These are phyloP conservation scores for Volucella inanis DNA, from an alignment of 2,888 invertebrate genomes.

Conservation along the genomic window DNA sequence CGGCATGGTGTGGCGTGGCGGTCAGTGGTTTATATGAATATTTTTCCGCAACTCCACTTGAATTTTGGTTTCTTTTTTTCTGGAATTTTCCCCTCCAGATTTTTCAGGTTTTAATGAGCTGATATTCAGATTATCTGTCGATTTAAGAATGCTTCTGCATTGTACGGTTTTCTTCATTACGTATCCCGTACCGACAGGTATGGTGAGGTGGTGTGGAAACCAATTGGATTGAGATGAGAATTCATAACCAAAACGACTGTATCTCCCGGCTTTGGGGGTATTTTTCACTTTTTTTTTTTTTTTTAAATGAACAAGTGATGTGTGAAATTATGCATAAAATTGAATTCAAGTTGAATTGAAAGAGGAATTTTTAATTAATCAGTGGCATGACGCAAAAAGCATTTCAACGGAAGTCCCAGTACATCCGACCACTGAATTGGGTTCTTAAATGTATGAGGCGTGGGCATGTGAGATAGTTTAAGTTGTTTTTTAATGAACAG, in stretches of 20 bases:
- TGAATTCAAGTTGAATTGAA: conserved; percentile 25
- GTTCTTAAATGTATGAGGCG: too few relatives aligned
- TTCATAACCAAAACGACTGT: conserved; percentile 16
- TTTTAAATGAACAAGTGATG: conserved; percentile 49
- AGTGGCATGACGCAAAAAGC: background rate
- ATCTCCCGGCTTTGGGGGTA: conserved; percentile 9
- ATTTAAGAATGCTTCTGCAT: conserved; percentile 4
- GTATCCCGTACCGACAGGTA: background rate
- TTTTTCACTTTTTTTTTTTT: background rate
- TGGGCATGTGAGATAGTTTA: too few relatives aligned
- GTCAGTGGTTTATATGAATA: background rate
- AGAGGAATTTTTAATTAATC: too few relatives aligned
- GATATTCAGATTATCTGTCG: conserved; percentile 41
- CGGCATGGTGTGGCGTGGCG: too few relatives aligned
- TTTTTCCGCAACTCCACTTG: conserved; percentile 21
- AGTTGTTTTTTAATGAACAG: too few relatives aligned
- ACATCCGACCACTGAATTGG: background rate
- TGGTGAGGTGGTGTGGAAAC: background rate
- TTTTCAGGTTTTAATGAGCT: conserved; percentile 42
- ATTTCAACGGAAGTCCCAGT: background rate
- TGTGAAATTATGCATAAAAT: conserved; percentile 56
- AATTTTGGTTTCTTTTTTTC: background rate
- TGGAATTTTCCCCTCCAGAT: background rate
- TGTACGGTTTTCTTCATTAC: conserved; percentile 19
- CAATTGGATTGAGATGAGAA: conserved; percentile 9